Conservation (phyloP, 2,888 invertebrate genomes). For the Phalangium opilio region DNA sequence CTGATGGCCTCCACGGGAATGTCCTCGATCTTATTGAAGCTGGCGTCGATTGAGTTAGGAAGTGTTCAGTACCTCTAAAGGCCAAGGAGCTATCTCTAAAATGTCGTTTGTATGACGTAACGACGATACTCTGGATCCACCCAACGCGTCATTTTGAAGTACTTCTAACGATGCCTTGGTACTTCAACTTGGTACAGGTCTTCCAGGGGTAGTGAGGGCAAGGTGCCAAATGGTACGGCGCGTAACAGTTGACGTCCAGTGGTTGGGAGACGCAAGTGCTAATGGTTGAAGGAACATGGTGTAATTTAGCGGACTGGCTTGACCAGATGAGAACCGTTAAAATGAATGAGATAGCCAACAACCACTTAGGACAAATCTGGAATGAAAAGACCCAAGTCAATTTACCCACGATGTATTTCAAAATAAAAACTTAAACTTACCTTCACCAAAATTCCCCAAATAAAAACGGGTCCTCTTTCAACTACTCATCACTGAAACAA, state of each 20-base stretch:
- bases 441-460: no score
- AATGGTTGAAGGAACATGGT: constrained; percentile 19
- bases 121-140: constrained; percentile 14
- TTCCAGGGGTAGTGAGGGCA: constrained; percentile 14
- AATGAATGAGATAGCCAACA: no score
- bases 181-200: constrained; percentile 14
- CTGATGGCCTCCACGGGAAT: constrained; percentile 13
- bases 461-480: no score
- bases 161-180: constrained; percentile 10
- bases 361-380: no score
- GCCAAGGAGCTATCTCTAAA: constrained; percentile 11
- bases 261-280: constrained; percentile 15
- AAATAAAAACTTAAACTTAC: no score
- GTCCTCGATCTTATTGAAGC: constrained; percentile 14
- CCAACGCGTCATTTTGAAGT: constrained; percentile 13
- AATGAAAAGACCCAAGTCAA: no score
- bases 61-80: constrained; percentile 12
- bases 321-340: no score
- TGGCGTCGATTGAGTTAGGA: constrained; percentile 15
- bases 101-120: constrained; percentile 14
- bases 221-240: constrained; percentile 16
- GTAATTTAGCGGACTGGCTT: constrained; percentile 4
- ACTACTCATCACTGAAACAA: no score
- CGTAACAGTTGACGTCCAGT: constrained; percentile 18
- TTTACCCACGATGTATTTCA: no score